Conservation (phyloP, 2,888 invertebrate genomes). For the Vannuccia rotundouncinata region DNA sequence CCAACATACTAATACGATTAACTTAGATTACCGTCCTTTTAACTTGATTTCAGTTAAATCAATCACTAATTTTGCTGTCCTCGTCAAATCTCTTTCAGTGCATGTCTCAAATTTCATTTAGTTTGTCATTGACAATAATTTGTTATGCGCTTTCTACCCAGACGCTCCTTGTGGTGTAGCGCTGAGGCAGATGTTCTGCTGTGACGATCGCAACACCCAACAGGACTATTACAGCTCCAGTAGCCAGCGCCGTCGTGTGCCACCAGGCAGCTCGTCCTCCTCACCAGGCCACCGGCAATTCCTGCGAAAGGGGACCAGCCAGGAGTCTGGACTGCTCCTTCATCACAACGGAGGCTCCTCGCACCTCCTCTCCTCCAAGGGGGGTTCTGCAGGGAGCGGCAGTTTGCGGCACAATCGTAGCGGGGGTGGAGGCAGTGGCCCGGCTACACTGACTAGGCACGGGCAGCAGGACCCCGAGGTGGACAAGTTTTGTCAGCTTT, state of each 20-base stretch:
- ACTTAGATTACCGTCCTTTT: too few species aligned
- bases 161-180: neutral
- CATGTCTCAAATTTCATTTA: too few species aligned
- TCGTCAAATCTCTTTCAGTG: too few species aligned
- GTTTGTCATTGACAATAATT: too few species aligned
- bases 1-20: too few species aligned
- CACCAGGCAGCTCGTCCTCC: neutral
- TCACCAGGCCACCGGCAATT: conserved; percentile 1
- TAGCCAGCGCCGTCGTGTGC: too few species aligned
- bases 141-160: too few species aligned
- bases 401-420: neutral
- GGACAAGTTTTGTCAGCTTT: conserved; percentile 21
- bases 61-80: too few species aligned
- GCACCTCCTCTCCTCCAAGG: neutral
- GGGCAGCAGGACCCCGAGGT: neutral
- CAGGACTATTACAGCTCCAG: neutral
- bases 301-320: neutral
- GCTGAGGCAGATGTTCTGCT: neutral
- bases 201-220: neutral
- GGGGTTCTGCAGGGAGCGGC: neutral
- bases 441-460: neutral
- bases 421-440: neutral
- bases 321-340: neutral
- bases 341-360: neutral
- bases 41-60: too few species aligned